phyloP scores from a whole-genome alignment of 2,113 vertebrate species.

The Alligator mississippiensis region DNA sequence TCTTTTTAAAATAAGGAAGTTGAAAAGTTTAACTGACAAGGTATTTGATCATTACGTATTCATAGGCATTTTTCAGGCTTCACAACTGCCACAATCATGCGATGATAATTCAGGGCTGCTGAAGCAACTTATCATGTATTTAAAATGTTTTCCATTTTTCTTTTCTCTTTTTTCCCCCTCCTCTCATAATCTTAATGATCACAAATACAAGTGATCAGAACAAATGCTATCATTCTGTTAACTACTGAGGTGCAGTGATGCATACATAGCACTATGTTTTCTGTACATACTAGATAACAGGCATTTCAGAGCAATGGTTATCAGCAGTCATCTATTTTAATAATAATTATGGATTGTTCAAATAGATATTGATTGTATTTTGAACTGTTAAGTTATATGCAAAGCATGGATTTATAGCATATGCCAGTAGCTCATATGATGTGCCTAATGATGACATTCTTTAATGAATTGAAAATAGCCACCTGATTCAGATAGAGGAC shows the following conservation, averaged over 20 bases:
- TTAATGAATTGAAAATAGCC: not conserved
- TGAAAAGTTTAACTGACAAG: conserved; percentile 26
- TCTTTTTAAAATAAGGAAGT: conserved; percentile 4
- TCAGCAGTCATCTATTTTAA: not conserved
- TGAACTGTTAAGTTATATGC: not conserved
- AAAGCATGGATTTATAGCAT: not conserved
- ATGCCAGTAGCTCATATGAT: not conserved
- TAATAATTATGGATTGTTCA: not conserved
- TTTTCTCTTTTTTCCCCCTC: not conserved
- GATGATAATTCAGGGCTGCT: not conserved
- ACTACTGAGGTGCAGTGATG: not conserved
- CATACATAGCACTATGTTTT: not conserved
- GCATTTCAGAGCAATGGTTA: not conserved
- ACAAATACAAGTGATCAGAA: not conserved
- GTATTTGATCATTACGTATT: conserved; percentile 28
- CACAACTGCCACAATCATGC: not conserved
- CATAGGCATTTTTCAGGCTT: not conserved
- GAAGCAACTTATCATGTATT: not conserved
- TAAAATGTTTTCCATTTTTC: not conserved
- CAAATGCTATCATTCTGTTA: not conserved
- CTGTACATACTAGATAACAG: not conserved
- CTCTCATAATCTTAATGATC: not conserved
- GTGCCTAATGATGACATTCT: not conserved
- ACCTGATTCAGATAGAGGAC: not conserved
- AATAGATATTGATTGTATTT: not conserved